Evolutionary conservation across 2,888 invertebrate genomes (phyloP).

Genomic region (Nephrotoma guestfalica): DNA sequence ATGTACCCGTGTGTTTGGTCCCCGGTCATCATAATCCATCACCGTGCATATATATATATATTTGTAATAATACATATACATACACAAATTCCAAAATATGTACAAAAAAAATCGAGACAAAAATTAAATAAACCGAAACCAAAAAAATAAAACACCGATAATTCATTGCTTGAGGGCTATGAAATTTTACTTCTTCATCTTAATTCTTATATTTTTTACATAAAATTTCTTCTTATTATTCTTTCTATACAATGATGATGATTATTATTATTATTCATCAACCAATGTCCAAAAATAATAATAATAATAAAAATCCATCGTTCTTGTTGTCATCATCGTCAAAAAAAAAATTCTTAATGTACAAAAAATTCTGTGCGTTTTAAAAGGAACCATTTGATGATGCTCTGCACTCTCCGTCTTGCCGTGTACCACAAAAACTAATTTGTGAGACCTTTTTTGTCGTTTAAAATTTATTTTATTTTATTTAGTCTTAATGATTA

Average conservation of each 20-base stretch:
- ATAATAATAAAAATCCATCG: not conserved
- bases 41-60: not conserved
- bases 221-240: not conserved
- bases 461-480: not conserved
- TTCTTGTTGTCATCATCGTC: not conserved
- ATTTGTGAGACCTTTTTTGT: not conserved
- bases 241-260: not conserved
- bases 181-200: not conserved
- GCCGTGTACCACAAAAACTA: not conserved
- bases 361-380: not conserved
- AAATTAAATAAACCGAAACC: not conserved
- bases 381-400: not conserved
- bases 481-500: not conserved
- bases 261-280: not conserved
- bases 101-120: not conserved
- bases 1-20: not conserved
- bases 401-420: not conserved
- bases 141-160: not conserved
- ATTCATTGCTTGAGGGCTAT: not conserved
- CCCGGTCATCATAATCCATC: not conserved
- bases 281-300: not conserved
- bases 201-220: not conserved
- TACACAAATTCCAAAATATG: not conserved
- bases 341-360: not conserved
- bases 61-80: not conserved